Evolutionary conservation across 1,140 invertebrate genomes (phyloP).

Genomic region (Galendromus occidentalis): DNA sequence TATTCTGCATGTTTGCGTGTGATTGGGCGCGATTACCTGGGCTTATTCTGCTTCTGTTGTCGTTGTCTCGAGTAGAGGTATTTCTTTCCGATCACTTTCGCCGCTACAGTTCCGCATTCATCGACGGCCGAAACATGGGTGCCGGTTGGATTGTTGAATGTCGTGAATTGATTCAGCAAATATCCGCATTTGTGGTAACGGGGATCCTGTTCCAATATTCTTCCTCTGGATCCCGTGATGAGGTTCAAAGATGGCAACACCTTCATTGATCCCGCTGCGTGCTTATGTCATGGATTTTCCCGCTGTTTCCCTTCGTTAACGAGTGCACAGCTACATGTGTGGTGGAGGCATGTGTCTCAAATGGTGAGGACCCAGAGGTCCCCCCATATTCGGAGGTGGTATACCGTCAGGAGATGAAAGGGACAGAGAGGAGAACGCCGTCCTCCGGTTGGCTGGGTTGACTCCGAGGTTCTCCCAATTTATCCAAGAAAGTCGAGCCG

Average conservation of each 20-base stretch:
- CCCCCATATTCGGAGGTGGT: neutral
- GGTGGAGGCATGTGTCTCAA: slow-evolving; percentile 6
- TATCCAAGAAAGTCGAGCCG: slow-evolving; percentile 89
- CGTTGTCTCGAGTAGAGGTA: too few species aligned
- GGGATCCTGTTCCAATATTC: neutral
- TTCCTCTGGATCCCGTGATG: slow-evolving; percentile 10
- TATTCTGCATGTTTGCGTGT: too few species aligned
- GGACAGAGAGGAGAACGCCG: slow-evolving; percentile 54
- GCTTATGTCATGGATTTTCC: neutral
- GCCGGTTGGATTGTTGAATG: too few species aligned
- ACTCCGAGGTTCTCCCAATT: slow-evolving; percentile 96
- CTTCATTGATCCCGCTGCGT: slow-evolving; percentile 4
- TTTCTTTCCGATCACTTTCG: too few species aligned
- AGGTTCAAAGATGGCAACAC: slow-evolving; percentile 10
- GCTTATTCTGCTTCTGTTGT: too few species aligned
- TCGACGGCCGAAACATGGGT: too few species aligned
- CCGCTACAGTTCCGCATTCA: too few species aligned
- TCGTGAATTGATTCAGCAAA: slow-evolving; percentile 5
- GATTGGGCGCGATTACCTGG: too few species aligned
- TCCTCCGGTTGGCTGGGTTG: slow-evolving; percentile 52
- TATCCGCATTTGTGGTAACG: slow-evolving; percentile 12
- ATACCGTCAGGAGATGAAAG: slow-evolving; percentile 32
- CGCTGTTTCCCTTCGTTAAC: too few species aligned
- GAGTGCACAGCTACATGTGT: neutral
- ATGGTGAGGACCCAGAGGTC: neutral